phyloP scores from a whole-genome alignment of 2,113 vertebrate genomes.

The Paracanthobrama guichenoti region DNA sequence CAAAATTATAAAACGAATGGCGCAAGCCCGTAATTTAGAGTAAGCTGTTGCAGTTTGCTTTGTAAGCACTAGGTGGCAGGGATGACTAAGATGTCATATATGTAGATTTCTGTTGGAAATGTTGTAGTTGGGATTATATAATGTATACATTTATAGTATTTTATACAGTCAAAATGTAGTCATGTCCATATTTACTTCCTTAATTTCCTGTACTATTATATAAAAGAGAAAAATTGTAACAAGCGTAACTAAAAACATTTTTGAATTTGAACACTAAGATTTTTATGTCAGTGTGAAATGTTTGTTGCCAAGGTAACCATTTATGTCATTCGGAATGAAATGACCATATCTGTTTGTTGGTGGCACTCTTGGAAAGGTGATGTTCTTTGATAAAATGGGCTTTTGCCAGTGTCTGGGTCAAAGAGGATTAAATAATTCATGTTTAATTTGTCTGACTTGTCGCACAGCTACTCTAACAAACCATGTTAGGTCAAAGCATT shows the following conservation, averaged over 20 bases:
- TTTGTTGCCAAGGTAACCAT: background rate
- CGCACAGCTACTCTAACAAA: background rate
- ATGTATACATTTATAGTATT: background rate
- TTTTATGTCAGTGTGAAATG: background rate
- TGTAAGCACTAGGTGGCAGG: slow-evolving; percentile 50
- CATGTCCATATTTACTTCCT: too few relatives aligned
- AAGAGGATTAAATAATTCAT: slow-evolving; percentile 11
- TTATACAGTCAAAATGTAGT: too few relatives aligned
- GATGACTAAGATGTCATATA: slow-evolving; percentile 4
- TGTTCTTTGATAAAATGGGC: background rate
- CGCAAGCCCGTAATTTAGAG: background rate
- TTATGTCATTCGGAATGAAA: background rate
- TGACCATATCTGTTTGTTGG: background rate
- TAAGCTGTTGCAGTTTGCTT: slow-evolving; percentile 32
- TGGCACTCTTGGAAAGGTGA: background rate
- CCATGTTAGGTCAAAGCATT: slow-evolving; percentile 4
- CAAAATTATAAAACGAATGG: background rate
- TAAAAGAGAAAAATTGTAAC: too few relatives aligned
- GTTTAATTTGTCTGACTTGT: slow-evolving; percentile 8
- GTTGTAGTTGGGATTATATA: background rate
- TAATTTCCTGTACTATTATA: too few relatives aligned
- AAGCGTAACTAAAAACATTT: background rate
- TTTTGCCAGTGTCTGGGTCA: background rate
- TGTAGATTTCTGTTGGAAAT: background rate
- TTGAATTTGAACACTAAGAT: background rate